phyloP scores from a whole-genome alignment of 2,797 vertebrate species.

The Gallirallus australis region DNA sequence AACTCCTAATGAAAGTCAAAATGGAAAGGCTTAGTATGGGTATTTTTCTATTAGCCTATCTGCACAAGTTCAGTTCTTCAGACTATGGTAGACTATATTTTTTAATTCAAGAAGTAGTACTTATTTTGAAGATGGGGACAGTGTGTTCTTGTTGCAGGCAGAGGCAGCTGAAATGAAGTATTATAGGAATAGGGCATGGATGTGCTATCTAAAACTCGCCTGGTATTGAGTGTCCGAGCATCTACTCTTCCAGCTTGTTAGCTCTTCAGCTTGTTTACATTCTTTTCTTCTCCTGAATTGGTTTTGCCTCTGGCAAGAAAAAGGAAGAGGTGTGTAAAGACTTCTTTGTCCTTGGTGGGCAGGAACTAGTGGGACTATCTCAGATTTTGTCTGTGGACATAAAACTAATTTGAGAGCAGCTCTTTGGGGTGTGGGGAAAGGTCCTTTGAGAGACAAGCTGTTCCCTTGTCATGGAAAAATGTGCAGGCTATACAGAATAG shows the following conservation, averaged over 20 bases:
- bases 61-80: background rate
- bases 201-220: background rate
- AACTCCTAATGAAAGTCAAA: background rate
- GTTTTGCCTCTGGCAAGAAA: background rate
- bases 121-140: conserved; percentile 22
- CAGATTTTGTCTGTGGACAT: background rate
- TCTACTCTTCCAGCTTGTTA: background rate
- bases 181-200: background rate
- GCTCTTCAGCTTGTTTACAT: background rate
- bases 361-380: background rate
- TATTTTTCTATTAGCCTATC: background rate
- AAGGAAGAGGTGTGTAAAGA: background rate
- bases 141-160: conserved; percentile 26
- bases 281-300: background rate
- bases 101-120: background rate
- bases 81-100: background rate
- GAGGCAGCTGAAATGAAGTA: background rate
- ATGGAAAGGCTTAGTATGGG: background rate
- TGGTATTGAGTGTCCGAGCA: background rate
- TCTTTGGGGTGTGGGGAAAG: background rate
- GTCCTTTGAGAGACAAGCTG: background rate
- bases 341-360: background rate
- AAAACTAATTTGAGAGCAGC: background rate
- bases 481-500: background rate
- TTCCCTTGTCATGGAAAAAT: background rate